Conservation (phyloP, 2,797 vertebrate species). For the Bucorvus abyssinicus region DNA sequence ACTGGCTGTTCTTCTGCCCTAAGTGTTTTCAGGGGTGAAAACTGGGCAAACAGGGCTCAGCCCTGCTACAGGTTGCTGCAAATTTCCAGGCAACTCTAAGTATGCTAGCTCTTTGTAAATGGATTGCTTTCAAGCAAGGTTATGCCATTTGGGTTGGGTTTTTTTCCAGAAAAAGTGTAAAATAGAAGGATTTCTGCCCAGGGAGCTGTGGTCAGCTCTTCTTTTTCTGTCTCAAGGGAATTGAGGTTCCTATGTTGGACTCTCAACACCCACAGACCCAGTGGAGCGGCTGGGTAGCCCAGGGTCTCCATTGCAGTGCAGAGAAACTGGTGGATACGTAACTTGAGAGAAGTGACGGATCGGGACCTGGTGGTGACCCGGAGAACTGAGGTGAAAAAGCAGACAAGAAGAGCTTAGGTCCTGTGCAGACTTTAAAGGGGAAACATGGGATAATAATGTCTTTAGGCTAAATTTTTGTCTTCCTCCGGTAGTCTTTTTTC, state of each 20-base stretch:
- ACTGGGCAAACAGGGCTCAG: not conserved
- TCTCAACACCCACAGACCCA: accelerated
- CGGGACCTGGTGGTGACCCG: not conserved
- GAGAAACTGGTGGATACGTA: not conserved
- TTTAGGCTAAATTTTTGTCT: not conserved
- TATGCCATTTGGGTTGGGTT: accelerated
- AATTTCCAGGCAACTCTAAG: not conserved
- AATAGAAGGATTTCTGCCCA: not conserved
- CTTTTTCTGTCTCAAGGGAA: not conserved
- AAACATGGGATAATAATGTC: not conserved
- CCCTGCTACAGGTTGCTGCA: not conserved
- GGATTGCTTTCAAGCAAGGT: not conserved
- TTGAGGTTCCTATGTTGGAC: not conserved
- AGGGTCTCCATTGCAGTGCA: not conserved
- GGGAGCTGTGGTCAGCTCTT: not conserved
- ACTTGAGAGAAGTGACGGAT: not conserved
- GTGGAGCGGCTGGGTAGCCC: not conserved
- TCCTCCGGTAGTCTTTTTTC: not conserved
- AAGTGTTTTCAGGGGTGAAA: not conserved
- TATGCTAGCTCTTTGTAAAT: not conserved
- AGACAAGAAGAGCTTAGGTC: not conserved
- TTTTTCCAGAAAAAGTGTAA: not conserved
- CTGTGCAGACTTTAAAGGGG: not conserved
- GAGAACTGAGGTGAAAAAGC: not conserved
- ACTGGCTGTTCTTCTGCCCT: not conserved